Percentiles rank a stretch among this genome's conserved stretches.
phyloP scores from a whole-genome alignment of 2,797 vertebrate species.

The Balearica regulorum region DNA sequence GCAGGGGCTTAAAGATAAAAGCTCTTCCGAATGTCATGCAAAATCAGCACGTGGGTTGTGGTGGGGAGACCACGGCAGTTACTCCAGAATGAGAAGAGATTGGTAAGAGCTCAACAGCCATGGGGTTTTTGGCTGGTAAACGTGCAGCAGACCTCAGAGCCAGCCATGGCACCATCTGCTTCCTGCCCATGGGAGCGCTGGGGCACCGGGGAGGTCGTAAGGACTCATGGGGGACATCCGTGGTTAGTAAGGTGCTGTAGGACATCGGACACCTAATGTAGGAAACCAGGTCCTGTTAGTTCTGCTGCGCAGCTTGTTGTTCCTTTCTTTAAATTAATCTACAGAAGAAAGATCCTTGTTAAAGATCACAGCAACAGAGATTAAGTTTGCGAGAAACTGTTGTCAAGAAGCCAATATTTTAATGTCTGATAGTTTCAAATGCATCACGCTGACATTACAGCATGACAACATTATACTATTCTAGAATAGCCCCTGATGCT shows the following conservation, averaged over 20 bases:
- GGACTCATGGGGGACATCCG: neutral
- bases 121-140: neutral
- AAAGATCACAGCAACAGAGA: neutral
- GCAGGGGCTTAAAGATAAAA: neutral
- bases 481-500: neutral
- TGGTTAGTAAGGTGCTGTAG: neutral
- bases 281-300: neutral
- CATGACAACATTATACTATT: neutral
- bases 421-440: neutral
- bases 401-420: neutral
- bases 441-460: neutral
- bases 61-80: neutral
- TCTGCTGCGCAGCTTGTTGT: neutral
- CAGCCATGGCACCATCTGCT: neutral
- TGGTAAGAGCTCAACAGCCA: neutral
- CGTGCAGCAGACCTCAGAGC: neutral
- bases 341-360: neutral
- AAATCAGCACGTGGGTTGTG: neutral
- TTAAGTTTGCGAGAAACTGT: neutral
- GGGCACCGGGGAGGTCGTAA: neutral
- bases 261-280: accelerated
- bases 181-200: neutral
- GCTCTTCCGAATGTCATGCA: neutral
- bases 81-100: neutral
- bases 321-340: neutral